These are phyloP conservation scores for Microlaimidae sp. DNA, from an alignment of 2,888 invertebrate species.

Conservation along the genomic window DNA sequence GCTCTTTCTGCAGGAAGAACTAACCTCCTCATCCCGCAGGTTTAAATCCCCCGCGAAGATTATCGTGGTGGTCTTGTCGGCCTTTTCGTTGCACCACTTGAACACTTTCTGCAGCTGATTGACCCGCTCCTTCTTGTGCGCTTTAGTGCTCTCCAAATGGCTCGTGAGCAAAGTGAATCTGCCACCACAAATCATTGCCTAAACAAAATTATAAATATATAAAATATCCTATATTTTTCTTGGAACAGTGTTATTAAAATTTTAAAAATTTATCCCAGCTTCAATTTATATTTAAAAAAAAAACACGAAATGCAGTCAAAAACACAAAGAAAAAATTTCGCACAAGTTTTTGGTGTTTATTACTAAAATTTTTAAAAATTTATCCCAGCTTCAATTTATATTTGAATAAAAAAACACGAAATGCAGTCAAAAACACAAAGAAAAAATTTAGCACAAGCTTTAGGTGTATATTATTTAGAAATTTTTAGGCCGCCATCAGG, in stretches of 20 bases:
- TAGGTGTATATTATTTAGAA: too few relatives aligned
- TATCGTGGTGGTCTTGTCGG: slow-evolving; percentile 33
- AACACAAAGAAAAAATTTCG: too few relatives aligned
- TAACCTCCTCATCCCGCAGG: slow-evolving; percentile 46
- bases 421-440: too few relatives aligned
- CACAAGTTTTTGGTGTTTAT: not conserved
- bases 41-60: slow-evolving; percentile 49
- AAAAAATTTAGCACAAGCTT: too few relatives aligned
- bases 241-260: not conserved
- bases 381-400: too few relatives aligned
- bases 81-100: slow-evolving; percentile 8
- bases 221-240: not conserved
- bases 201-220: not conserved
- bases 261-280: too few relatives aligned
- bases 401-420: too few relatives aligned
- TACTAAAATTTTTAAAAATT: too few relatives aligned
- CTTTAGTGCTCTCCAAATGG: slow-evolving; percentile 47
- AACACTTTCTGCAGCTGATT: slow-evolving; percentile 31
- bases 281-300: too few relatives aligned
- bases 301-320: too few relatives aligned
- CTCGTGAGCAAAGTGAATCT: slow-evolving; percentile 42
- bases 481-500: too few relatives aligned
- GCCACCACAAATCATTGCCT: slow-evolving; percentile 35
- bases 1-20: too few relatives aligned
- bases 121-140: slow-evolving; percentile 39